phyloP scores from a whole-genome alignment of 2,797 vertebrate genomes.

The Columba guinea region DNA sequence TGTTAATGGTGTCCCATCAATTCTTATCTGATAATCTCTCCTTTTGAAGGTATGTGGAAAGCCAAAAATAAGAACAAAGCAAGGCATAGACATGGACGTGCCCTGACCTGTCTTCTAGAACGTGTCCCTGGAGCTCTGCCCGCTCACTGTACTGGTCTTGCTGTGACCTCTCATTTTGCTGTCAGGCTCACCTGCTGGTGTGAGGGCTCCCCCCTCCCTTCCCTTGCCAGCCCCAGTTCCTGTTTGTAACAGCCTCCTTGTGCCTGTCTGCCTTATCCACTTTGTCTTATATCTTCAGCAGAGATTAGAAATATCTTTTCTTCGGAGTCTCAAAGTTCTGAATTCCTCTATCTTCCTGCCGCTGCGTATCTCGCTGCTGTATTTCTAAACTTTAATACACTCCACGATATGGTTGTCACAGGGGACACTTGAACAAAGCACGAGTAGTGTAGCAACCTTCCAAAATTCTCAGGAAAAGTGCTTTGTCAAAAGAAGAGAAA shows the following conservation, averaged over 20 bases:
- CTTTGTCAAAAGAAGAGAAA: conserved; percentile 33
- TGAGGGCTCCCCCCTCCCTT: neutral
- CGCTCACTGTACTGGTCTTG: conserved; percentile 32
- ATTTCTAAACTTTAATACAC: conserved; percentile 51
- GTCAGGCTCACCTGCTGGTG: conserved; percentile 15
- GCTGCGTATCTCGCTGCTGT: conserved; percentile 69
- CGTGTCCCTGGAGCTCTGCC: neutral
- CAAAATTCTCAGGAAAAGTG: conserved; percentile 8
- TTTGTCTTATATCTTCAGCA: conserved; percentile 73
- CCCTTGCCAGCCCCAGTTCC: neutral
- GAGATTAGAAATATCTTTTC: conserved; percentile 72
- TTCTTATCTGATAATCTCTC: conserved; percentile 59
- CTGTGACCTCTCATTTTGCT: conserved; percentile 39
- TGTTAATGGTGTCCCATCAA: conserved; percentile 61
- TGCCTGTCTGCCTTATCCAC: conserved; percentile 72
- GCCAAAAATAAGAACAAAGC: conserved; percentile 66
- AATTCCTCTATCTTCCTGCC: conserved; percentile 70
- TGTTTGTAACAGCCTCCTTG: neutral
- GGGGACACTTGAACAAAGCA: conserved; percentile 37
- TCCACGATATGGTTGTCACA: conserved; percentile 43
- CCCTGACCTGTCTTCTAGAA: conserved; percentile 49
- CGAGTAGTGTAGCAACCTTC: conserved; percentile 1
- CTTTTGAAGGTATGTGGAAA: conserved; percentile 57
- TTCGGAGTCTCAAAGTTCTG: conserved; percentile 65
- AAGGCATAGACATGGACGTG: conserved; percentile 24